A percentile compares a stretch with the other conserved stretches of the same genome.
Conservation (phyloP, 2,797 vertebrate genomes). For the Enteromius thamalakanensis region DNA sequence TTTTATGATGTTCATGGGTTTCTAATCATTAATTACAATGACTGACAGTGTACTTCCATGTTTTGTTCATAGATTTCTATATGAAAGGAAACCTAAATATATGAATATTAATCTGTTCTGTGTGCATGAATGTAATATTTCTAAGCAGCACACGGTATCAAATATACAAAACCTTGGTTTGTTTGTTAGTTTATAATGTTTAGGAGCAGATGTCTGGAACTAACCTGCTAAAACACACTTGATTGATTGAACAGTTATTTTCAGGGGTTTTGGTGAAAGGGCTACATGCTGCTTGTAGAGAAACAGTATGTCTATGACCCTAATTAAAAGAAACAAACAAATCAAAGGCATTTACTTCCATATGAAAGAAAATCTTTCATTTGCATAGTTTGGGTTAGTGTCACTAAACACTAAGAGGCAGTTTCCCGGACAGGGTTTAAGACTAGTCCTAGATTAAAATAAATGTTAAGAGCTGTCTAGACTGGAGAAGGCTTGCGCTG, state of each 20-base stretch:
- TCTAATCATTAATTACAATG: slow-evolving; percentile 41
- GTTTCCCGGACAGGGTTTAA: too few relatives aligned
- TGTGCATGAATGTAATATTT: slow-evolving; percentile 25
- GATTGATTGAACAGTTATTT: neutral
- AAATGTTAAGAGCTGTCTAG: too few relatives aligned
- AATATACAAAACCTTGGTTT: neutral
- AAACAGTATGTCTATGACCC: neutral
- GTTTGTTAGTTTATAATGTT: neutral
- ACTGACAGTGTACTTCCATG: slow-evolving; percentile 72
- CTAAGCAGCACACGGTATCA: neutral
- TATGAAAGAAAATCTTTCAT: neutral
- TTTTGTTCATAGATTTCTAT: slow-evolving; percentile 81
- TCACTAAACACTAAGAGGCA: too few relatives aligned
- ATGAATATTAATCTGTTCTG: slow-evolving; percentile 71
- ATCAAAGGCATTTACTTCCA: neutral
- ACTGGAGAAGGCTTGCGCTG: too few relatives aligned
- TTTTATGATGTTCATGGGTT: slow-evolving; percentile 11
- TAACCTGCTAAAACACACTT: neutral
- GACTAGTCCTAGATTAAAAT: too few relatives aligned
- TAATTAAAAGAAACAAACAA: neutral
- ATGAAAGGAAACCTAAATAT: slow-evolving; percentile 73
- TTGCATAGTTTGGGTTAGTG: neutral
- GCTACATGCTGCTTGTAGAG: neutral
- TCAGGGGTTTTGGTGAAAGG: neutral
- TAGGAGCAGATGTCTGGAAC: neutral